These are phyloP conservation scores for Macquaria ambigua DNA, from an alignment of 2,113 vertebrate genomes.

Conservation along the genomic window DNA sequence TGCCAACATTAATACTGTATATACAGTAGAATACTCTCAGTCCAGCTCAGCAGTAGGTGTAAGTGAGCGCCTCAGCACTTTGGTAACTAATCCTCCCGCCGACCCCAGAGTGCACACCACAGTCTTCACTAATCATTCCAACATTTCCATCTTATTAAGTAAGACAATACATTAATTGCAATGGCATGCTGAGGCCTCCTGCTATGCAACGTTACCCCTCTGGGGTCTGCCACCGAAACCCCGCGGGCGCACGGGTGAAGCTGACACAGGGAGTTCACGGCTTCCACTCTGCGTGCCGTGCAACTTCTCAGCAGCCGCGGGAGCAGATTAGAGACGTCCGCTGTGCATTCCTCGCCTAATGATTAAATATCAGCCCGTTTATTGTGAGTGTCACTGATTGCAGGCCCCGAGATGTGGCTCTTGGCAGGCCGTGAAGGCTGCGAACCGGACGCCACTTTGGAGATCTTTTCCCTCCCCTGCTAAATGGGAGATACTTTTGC, in stretches of 20 bases:
- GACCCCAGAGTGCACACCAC: slow-evolving; percentile 53
- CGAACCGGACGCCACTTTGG: slow-evolving; percentile 13
- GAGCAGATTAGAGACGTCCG: slow-evolving; percentile 74
- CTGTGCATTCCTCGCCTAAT: slow-evolving; percentile 68
- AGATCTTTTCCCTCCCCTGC: slow-evolving; percentile 18
- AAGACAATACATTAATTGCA: slow-evolving; percentile 81
- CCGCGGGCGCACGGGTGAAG: slow-evolving; percentile 21
- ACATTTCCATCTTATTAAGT: slow-evolving; percentile 79
- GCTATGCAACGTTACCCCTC: slow-evolving; percentile 66
- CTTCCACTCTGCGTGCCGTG: slow-evolving; percentile 47
- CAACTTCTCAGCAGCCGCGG: slow-evolving; percentile 52
- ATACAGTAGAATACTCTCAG: slow-evolving; percentile 23
- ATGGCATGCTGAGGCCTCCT: slow-evolving; percentile 66
- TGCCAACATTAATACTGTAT: slow-evolving; percentile 29
- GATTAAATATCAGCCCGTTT: slow-evolving; percentile 77
- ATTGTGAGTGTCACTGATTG: slow-evolving; percentile 77
- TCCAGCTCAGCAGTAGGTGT: slow-evolving; percentile 53
- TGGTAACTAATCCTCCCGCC: slow-evolving; percentile 62
- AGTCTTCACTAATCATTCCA: slow-evolving; percentile 75
- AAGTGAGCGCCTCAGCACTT: slow-evolving; percentile 59
- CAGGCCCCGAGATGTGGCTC: slow-evolving; percentile 64
- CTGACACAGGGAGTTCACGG: slow-evolving; percentile 60
- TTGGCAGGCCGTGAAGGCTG: slow-evolving; percentile 58
- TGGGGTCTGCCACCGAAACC: slow-evolving; percentile 58
- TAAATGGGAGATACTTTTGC: slow-evolving; percentile 30